Evolutionary conservation across 2,888 invertebrate species (phyloP), one percentile per base, ranked within the genome.

Genomic region (Agrotis clavis): DNA sequence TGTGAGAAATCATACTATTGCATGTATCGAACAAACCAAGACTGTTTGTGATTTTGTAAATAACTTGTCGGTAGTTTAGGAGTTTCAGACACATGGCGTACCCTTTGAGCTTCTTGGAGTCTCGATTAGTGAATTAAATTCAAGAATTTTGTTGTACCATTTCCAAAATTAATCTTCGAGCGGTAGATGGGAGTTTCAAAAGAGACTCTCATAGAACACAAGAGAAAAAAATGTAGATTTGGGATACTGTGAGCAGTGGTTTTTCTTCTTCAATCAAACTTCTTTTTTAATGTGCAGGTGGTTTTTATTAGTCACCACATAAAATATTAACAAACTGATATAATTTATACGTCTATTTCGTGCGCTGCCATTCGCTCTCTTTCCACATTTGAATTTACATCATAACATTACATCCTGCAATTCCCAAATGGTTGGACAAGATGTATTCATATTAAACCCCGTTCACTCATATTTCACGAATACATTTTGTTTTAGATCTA

Each of bases 21-120:
- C n/a, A 48, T 50, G 6, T 70, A 25, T 16, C 4, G 16, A 45
- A 47, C n/a, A 21, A 19, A 1, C 21, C 16, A 60, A 30, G 11
- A 16, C 35, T 13, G 19, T 68, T 69, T 48, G 35, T 56, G 25
- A 50, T 68, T 56, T 48, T n/a, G 21, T 4, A 4, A 67, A 48
- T 54, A 53, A 65, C 19, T 45, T 19, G 63, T 54, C 13, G 18
- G 47, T 69, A 54, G 4, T 11, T 21, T 5, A 4, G 25, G 5
- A 13, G 2, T n/a, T 41, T 57, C 48, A 16, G 13, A 35, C 35
- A 25, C 56, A 5, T n/a, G 3, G 41, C 41, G 41, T 0, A 56
- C 13, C 14, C 5, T 47, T 56, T 56, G 18, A 11, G 6, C 3
- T 56, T 16, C 3, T 3, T 16, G 4, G 21, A 18, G 14, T 50